These are phyloP conservation scores for Brachionus paranguensis DNA, from an alignment of 1,140 invertebrate genomes.

Conservation along the genomic window DNA sequence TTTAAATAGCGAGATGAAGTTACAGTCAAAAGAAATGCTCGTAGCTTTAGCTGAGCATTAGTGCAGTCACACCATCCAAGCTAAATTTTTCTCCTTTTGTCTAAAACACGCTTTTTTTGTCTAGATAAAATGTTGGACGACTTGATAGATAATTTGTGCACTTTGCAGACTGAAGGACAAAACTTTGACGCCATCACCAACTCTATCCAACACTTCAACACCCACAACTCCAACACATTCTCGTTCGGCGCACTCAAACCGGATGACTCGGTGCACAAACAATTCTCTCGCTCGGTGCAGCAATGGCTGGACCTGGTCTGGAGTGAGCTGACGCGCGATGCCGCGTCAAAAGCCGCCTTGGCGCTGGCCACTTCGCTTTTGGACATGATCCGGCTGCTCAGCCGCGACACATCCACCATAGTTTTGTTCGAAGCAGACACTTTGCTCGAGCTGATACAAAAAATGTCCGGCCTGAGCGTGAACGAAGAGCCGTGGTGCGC, in stretches of 20 bases:
- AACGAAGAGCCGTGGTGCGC: neutral
- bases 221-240: neutral
- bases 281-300: neutral
- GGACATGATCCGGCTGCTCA: neutral
- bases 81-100: neutral
- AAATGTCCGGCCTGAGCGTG: neutral
- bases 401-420: neutral
- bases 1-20: neutral
- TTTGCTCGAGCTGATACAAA: neutral
- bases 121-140: neutral
- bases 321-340: neutral
- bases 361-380: neutral
- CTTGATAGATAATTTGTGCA: neutral
- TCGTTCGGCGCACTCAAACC: neutral
- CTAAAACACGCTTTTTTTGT: neutral
- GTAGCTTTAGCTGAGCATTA: neutral
- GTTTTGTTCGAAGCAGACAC: neutral
- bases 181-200: neutral
- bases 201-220: neutral
- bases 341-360: neutral
- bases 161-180: neutral
- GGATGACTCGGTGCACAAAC: neutral
- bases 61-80: neutral
- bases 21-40: neutral
- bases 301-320: neutral